Percentiles rank a stretch among this genome's conserved stretches.
These are phyloP conservation scores for Oxyteleia sp. DNA, from an alignment of 2,888 invertebrate genomes.

Conservation along the genomic window DNA sequence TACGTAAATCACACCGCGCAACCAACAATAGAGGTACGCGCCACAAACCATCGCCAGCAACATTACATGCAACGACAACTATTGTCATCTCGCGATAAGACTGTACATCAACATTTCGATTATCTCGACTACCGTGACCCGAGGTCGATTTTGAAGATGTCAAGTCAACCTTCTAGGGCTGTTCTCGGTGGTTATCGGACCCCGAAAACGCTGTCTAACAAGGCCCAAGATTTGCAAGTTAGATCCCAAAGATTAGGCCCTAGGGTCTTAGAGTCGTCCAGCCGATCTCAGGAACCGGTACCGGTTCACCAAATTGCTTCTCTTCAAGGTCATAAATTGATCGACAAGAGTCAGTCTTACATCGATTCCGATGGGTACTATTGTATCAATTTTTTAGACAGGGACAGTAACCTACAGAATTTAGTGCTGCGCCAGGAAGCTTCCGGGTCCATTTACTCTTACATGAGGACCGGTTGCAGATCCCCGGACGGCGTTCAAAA, in stretches of 20 bases:
- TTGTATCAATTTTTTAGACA: constrained; percentile 68
- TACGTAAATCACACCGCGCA: constrained; percentile 80
- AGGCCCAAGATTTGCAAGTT: constrained; percentile 79
- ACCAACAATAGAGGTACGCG: constrained; percentile 83
- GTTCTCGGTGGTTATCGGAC: constrained; percentile 85
- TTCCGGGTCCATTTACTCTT: constrained; percentile 19
- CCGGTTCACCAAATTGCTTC: constrained; percentile 41
- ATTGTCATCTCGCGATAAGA: constrained; percentile 64
- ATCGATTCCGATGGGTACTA: constrained; percentile 84
- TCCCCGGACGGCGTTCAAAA: constrained; percentile 79
- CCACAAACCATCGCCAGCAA: constrained; percentile 80
- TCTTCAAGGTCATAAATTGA: background rate
- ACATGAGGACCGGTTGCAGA: constrained; percentile 11
- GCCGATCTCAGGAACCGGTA: constrained; percentile 12
- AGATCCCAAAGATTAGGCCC: too few species aligned
- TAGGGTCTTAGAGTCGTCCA: too few species aligned
- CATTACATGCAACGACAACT: constrained; percentile 79
- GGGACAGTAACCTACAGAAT: constrained; percentile 13
- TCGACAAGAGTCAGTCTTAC: constrained; percentile 70
- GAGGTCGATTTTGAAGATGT: constrained; percentile 84
- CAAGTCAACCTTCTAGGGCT: constrained; percentile 84
- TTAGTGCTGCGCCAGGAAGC: background rate
- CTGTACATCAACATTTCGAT: constrained; percentile 84
- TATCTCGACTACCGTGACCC: constrained; percentile 87
- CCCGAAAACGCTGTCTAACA: constrained; percentile 82